Evolutionary conservation across 2,113 vertebrate species (phyloP), one percentile per base, ranked within the genome.

Genomic region (Mystacornis crossleyi): DNA sequence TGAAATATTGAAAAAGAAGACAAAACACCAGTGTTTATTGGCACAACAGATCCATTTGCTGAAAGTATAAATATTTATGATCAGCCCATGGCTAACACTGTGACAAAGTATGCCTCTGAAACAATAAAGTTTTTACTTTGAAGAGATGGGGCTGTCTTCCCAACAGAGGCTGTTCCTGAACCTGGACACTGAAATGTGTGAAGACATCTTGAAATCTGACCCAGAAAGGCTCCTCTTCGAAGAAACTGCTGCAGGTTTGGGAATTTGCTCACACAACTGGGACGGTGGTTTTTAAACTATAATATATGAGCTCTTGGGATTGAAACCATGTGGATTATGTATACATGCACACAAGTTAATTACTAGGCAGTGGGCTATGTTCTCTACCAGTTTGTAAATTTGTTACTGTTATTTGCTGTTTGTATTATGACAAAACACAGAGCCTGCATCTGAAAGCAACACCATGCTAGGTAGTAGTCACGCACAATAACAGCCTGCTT

Each of bases 1-100:
- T 88, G 60, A 96, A 94, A 93, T 92, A 93, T 54, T 93, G 74
- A 94, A 86, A 78, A 90, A 83, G 71, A 78, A 74, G 60, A 78
- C 48, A 89, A 74, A 82, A n/a, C 58, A 77, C 26, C 48, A 31
- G 43, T 78, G 60, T 83, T 92, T 85, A 78, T 71, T 74, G 55
- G 34, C 85, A 89, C 1, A 10, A 26, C 28, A 83, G 47, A 81
- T 90, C 71, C 29, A 50, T 90, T 94, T 86, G 15, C 82, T 95
- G 57, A 74, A 91, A 81, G 10, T 21, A 78, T 93, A 64, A 94
- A 97, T 96, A 96, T 95, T 92, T 81, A 94, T 93, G 28, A 86
- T 61, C 18, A 42, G 18, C 18, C 29, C 17, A 23, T 36, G n/a
- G 54, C 47, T 62, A 87, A 33, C 53, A 58, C 26, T 19, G 34